Percentiles rank a stretch among this genome's conserved stretches.
Evolutionary conservation across 92 coral and sea anemone species (phyloP).

Genomic region (Chrysogorgia sp.): DNA sequence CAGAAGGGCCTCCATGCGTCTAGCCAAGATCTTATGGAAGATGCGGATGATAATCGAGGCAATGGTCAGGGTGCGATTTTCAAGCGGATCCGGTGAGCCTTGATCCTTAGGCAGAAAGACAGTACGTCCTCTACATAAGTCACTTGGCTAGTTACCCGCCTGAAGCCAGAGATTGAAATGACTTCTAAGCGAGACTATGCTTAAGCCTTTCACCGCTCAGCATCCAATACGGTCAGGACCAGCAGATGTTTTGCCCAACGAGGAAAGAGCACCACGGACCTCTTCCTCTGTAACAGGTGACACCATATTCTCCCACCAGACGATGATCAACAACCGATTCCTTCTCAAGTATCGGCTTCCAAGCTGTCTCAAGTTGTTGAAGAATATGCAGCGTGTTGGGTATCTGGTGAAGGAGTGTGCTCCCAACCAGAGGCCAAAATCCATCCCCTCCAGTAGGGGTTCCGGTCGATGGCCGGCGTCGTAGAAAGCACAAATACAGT

Average conservation of each 20-base stretch:
- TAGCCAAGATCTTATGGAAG: conserved; percentile 15
- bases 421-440: no score
- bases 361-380: neutral
- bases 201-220: neutral
- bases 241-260: neutral
- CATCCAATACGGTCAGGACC: neutral
- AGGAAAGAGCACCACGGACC: neutral
- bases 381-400: no score
- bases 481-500: no score
- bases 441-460: no score
- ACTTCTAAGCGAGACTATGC: neutral
- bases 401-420: no score
- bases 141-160: neutral
- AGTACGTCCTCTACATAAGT: neutral
- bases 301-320: neutral
- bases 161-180: neutral
- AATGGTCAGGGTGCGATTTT: neutral
- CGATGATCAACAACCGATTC: neutral
- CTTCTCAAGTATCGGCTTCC: neutral
- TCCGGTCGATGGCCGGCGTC: no score
- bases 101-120: neutral
- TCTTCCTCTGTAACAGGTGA: neutral
- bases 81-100: no score
- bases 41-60: neutral
- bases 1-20: neutral